Base-by-base conservation (phyloP, 2,797 vertebrate species). In the Lithobates pipiens region DNA sequence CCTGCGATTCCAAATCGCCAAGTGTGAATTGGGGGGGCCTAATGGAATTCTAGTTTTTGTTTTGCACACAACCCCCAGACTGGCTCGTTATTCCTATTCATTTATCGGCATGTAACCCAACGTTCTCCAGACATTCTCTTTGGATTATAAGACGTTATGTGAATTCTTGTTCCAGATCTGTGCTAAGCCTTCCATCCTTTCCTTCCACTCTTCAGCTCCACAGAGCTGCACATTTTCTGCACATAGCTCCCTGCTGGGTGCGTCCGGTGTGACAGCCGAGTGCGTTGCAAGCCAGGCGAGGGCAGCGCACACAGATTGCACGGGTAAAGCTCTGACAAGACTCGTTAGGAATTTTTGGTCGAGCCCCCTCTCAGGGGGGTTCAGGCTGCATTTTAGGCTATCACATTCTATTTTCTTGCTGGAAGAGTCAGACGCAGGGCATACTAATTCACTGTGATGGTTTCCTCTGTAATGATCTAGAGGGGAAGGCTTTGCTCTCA, bases 341-440 rank as follows among this genome's bases (percentile, higher is more conserved):
- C 44, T 77, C 32, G 78, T 86, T 86, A 86, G 80, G 50, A 34
- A 76, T 82, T 73, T 27, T 76, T 42, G 69, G 65, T 4, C 61
- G 73, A 34, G 72, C 44, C 36, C 46, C 18, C 46, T 76, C 73
- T 77, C 83, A n/a, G 67, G 78, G 78, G 74, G 85, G 85, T 50
- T 42, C 32, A 32, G 25, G 65, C 65, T 63, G 27, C 74, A 82
- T 82, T 82, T 81, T 77, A 67, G 79, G 44, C 63, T 65, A 77
- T 86, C 79, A 72, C 74, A 46, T 86, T 77, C 80, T 77, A 86
- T 86, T 86, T 86, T 73, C 73, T 65, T 54, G 73, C 44, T 82
- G 25, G 44, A 71, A 32, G 25, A 65, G 65, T 71, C 74, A 72
- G 79, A 86, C 67, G 11, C 44, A 21, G 29, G 29, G 32, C 27